Percentiles rank a stretch among this genome's conserved stretches.
Evolutionary conservation across 1,140 invertebrate genomes (phyloP).

Genomic region (Bathynomus jamesi): DNA sequence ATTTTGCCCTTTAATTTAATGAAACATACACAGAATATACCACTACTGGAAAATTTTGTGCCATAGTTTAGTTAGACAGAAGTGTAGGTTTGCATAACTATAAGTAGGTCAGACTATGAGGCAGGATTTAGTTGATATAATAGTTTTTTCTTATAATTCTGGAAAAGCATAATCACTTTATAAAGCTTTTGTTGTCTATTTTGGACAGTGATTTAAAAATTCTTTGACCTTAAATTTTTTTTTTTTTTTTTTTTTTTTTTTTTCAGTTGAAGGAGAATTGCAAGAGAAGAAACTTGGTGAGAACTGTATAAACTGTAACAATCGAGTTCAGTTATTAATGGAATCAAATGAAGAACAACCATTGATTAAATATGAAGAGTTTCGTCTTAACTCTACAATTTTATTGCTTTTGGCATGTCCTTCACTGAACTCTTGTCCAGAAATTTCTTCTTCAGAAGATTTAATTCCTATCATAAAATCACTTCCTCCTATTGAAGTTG

Average conservation of each 20-base stretch:
- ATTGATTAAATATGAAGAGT: too few relatives aligned
- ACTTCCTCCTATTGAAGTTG: background rate
- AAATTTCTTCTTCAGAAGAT: background rate
- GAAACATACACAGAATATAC: too few relatives aligned
- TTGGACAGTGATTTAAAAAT: too few relatives aligned
- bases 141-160: too few relatives aligned
- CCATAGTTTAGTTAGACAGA: background rate
- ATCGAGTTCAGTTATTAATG: background rate
- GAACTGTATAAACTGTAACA: background rate
- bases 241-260: background rate
- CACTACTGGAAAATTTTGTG: too few relatives aligned
- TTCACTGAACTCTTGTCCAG: background rate
- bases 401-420: background rate
- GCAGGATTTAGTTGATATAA: background rate
- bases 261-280: background rate
- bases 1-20: too few relatives aligned
- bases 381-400: background rate
- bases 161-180: too few relatives aligned
- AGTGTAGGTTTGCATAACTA: background rate
- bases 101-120: background rate
- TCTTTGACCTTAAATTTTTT: background rate
- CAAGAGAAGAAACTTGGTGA: background rate
- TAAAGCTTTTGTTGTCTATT: too few relatives aligned
- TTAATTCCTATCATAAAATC: background rate
- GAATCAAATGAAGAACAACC: background rate